Evolutionary conservation across 2,113 vertebrate species (phyloP).

Genomic region (Polypterus senegalus): DNA sequence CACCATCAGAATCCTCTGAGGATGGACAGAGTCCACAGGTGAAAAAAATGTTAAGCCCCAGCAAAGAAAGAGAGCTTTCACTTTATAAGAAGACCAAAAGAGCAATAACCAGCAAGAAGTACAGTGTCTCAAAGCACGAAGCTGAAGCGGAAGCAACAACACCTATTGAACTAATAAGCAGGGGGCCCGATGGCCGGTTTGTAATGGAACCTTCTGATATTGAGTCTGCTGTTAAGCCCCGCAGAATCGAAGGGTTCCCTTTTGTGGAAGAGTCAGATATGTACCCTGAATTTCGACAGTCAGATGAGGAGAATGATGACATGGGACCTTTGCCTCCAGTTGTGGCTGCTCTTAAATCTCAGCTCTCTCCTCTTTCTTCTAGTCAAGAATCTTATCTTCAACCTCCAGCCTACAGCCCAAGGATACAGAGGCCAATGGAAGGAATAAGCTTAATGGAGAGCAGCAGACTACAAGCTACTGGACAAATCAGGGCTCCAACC

Average conservation of each 20-base stretch:
- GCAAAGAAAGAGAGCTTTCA: slow-evolving; percentile 82
- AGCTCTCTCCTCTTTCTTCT: slow-evolving; percentile 89
- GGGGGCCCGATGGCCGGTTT: slow-evolving; percentile 89
- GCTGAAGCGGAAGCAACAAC: slow-evolving; percentile 77
- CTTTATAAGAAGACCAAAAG: slow-evolving; percentile 96
- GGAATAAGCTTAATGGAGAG: slow-evolving; percentile 69
- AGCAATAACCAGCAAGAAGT: slow-evolving; percentile 94
- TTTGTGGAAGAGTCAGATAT: slow-evolving; percentile 95
- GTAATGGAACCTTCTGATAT: slow-evolving; percentile 72
- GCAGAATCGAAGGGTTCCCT: slow-evolving; percentile 91
- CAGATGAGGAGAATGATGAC: slow-evolving; percentile 93
- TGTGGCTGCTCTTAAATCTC: slow-evolving; percentile 80
- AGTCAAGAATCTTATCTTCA: slow-evolving; percentile 96
- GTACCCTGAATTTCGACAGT: slow-evolving; percentile 97
- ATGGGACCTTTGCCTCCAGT: slow-evolving; percentile 71
- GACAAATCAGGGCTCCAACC: slow-evolving; percentile 70
- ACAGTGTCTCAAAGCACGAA: slow-evolving; percentile 92
- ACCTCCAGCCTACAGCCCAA: slow-evolving; percentile 95
- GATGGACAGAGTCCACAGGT: slow-evolving; percentile 74
- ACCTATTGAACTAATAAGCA: slow-evolving; percentile 91
- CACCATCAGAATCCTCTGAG: slow-evolving; percentile 80
- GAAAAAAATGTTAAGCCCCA: slow-evolving; percentile 81
- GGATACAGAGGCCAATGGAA: slow-evolving; percentile 81
- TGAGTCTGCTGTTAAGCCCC: slow-evolving; percentile 66
- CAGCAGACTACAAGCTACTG: slow-evolving; percentile 78